Conservation (phyloP, 2,888 invertebrate genomes). For the Lepidocyrtinus sp. region DNA sequence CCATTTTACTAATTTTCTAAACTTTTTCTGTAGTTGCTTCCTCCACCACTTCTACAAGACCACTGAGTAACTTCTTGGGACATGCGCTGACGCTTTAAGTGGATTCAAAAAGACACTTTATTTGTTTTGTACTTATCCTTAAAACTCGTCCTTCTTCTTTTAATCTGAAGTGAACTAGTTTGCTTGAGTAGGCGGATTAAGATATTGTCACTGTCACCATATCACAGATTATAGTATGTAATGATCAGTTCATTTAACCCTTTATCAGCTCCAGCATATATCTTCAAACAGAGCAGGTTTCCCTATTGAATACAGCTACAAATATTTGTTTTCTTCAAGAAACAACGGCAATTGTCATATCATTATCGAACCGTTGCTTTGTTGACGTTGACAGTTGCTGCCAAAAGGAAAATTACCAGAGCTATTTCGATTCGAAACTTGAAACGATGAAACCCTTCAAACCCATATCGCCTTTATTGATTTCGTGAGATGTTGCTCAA, state of each 20-base stretch:
- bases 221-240: not conserved
- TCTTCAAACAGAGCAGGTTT: not conserved
- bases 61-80: not conserved
- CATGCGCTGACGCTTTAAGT: not conserved
- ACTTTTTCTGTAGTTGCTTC: not conserved
- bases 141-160: not conserved
- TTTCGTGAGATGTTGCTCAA: not conserved
- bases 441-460: not conserved
- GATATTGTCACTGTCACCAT: conserved; percentile 1
- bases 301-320: not conserved
- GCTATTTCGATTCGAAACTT: not conserved
- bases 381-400: too few species aligned
- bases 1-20: not conserved
- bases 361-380: too few species aligned
- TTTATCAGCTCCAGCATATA: not conserved
- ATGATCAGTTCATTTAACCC: not conserved
- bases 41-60: not conserved
- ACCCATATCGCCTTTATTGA: not conserved
- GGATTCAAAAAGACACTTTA: not conserved
- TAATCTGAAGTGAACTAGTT: conserved; percentile 5
- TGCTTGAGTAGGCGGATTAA: conserved; percentile 2
- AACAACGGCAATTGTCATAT: too few species aligned
- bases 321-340: not conserved
- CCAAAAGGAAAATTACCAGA: too few species aligned
- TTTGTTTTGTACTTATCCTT: not conserved